phyloP scores from a whole-genome alignment of 2,113 vertebrate species.

The Turnix velox region DNA sequence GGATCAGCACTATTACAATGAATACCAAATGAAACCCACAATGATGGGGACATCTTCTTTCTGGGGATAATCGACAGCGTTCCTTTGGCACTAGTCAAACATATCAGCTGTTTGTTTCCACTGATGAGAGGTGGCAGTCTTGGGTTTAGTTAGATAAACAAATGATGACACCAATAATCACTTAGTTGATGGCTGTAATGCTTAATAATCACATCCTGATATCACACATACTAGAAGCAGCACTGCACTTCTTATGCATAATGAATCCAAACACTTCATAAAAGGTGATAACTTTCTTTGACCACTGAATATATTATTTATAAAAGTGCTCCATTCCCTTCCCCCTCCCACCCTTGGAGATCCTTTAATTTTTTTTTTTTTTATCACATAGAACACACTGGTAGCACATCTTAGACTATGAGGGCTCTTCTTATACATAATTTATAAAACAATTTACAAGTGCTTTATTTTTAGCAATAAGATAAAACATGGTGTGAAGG shows the following conservation, averaged over 20 bases:
- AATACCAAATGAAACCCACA: conserved; percentile 74
- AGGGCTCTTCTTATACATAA: conserved; percentile 75
- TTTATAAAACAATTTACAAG: conserved; percentile 82
- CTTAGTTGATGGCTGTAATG: conserved; percentile 53
- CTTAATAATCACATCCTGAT: conserved; percentile 39
- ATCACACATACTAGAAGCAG: neutral
- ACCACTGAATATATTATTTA: conserved; percentile 78
- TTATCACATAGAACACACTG: conserved; percentile 34
- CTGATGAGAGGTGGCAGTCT: conserved; percentile 70
- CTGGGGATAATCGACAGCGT: conserved; percentile 50
- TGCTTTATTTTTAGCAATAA: conserved; percentile 77
- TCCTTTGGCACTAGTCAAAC: conserved; percentile 54
- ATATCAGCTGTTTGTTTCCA: conserved; percentile 67
- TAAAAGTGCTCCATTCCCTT: conserved; percentile 57
- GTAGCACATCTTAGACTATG: conserved; percentile 68
- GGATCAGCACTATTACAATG: conserved; percentile 58
- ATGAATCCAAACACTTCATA: conserved; percentile 74
- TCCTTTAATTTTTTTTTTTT: conserved; percentile 38
- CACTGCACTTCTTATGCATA: conserved; percentile 66
- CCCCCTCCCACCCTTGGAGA: conserved; percentile 46
- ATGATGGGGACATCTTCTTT: conserved; percentile 42
- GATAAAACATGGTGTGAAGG: conserved; percentile 68
- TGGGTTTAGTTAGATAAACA: conserved; percentile 70
- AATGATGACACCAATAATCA: conserved; percentile 66
- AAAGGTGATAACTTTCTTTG: conserved; percentile 77